A percentile compares a stretch with the other conserved stretches of the same genome.
Evolutionary conservation across 2,797 vertebrate genomes (phyloP).

Genomic region (Phylloscopus collybita): DNA sequence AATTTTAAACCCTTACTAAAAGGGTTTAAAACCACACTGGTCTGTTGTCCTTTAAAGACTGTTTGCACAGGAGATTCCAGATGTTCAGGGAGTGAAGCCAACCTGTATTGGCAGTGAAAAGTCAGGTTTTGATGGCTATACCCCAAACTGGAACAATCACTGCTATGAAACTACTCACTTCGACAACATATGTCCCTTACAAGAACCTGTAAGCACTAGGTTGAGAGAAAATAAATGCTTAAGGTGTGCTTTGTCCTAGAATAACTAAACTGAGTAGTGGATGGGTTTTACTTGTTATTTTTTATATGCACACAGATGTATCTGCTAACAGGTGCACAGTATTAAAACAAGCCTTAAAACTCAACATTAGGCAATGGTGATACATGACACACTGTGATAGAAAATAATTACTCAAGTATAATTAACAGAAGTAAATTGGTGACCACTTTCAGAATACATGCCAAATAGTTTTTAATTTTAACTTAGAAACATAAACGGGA

Average conservation of each 20-base stretch:
- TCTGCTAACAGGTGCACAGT: background rate
- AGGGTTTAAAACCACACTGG: background rate
- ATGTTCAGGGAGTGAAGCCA: background rate
- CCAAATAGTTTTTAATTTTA: background rate
- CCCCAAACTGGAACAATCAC: fast-evolving
- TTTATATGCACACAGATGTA: fast-evolving
- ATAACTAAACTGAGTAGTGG: background rate
- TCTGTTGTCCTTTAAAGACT: background rate
- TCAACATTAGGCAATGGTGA: background rate
- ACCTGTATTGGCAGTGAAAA: background rate
- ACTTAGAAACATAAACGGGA: background rate
- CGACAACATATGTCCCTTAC: background rate
- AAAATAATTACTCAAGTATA: background rate
- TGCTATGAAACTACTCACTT: background rate
- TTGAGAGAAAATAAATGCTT: background rate
- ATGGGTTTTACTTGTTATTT: background rate
- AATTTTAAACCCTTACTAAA: background rate
- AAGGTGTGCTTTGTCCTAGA: background rate
- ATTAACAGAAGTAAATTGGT: background rate
- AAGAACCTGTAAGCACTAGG: background rate
- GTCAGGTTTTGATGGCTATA: background rate
- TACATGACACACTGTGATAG: background rate
- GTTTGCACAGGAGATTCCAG: background rate
- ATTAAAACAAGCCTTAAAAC: background rate
- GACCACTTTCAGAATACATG: background rate